Percentiles rank a stretch among this genome's conserved stretches.
Conservation (phyloP, 2,797 vertebrate genomes). For the Orientallactaga sibirica region DNA sequence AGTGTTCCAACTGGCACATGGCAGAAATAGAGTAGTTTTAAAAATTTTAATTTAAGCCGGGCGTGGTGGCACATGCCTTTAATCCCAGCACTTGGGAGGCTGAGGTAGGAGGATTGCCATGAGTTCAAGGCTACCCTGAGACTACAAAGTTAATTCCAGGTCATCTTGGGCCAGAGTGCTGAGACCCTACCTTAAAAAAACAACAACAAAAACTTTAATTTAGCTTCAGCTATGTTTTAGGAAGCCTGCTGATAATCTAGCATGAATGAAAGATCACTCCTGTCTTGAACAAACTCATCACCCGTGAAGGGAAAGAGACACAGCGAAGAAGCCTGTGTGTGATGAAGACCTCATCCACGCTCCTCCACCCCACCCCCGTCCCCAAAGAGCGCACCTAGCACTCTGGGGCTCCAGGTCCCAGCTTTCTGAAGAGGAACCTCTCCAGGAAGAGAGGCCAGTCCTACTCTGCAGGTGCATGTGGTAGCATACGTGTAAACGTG, state of each 20-base stretch:
- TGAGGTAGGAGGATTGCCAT: too few relatives aligned
- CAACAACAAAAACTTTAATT: neutral
- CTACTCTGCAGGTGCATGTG: accelerated
- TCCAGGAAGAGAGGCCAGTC: neutral
- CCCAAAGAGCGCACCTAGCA: neutral
- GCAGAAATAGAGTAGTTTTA: slow-evolving; percentile 21
- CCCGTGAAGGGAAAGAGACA: neutral
- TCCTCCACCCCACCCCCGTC: neutral
- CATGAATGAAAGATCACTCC: slow-evolving; percentile 57
- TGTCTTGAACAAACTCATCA: slow-evolving; percentile 25
- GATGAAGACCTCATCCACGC: neutral
- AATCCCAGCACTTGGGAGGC: too few relatives aligned
- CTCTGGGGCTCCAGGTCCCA: neutral
- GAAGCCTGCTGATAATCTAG: neutral
- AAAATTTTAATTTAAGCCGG: slow-evolving; percentile 34
- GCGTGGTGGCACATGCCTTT: too few relatives aligned
- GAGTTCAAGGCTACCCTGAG: too few relatives aligned
- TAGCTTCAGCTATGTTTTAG: slow-evolving; percentile 58
- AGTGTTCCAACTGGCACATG: neutral
- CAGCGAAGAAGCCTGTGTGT: neutral
- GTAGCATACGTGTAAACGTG: neutral
- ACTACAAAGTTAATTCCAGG: too few relatives aligned
- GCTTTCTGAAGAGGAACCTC: neutral
- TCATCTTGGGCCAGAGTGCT: too few relatives aligned
- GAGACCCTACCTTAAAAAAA: too few relatives aligned